Conservation (phyloP, 2,888 invertebrate genomes). For the Altica lythri region DNA sequence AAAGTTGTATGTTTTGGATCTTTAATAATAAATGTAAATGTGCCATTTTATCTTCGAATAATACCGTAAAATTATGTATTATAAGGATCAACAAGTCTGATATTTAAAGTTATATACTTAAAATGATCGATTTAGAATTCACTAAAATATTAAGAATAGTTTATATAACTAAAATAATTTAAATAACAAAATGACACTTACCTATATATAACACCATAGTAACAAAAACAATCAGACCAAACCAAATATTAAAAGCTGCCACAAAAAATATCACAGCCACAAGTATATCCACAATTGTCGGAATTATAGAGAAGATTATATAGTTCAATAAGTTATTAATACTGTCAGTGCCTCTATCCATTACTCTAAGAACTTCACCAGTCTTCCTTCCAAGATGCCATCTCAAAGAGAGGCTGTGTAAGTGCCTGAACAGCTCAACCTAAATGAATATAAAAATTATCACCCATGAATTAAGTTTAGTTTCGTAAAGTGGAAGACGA, state of each 20-base stretch:
- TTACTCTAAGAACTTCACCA: slow-evolving; percentile 93
- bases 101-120: no score
- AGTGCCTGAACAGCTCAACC: slow-evolving; percentile 83
- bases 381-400: slow-evolving; percentile 97
- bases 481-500: no score
- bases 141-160: no score
- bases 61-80: no score
- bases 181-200: slow-evolving; percentile 66
- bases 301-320: slow-evolving; percentile 90
- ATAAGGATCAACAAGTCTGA: no score
- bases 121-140: no score
- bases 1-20: no score
- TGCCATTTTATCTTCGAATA: no score
- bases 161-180: no score
- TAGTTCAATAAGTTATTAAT: slow-evolving; percentile 92
- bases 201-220: slow-evolving; percentile 94
- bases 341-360: slow-evolving; percentile 97
- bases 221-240: slow-evolving; percentile 90
- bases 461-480: no score
- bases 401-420: slow-evolving; percentile 86
- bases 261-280: slow-evolving; percentile 91
- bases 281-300: slow-evolving; percentile 90
- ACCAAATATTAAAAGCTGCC: slow-evolving; percentile 87
- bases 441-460: slow-evolving; percentile 50
- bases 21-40: no score